Conservation (phyloP, 2,888 invertebrate genomes). For the Sisyra terminalis region DNA sequence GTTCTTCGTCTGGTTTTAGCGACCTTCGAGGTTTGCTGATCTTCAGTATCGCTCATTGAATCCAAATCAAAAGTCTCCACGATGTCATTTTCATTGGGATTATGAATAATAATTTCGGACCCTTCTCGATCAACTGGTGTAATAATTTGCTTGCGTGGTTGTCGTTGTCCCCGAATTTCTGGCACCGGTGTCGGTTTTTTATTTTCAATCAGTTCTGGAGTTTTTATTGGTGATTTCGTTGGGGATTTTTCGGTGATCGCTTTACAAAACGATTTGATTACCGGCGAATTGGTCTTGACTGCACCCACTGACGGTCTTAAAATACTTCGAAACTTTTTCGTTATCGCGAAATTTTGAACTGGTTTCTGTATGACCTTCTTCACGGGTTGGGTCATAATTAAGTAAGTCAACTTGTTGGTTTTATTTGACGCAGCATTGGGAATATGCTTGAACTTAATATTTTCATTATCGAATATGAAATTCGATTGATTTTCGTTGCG, state of each 20-base stretch:
- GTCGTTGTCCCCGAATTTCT: constrained; percentile 11
- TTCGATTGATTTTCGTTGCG: too few relatives aligned
- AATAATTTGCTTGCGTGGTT: constrained; percentile 27
- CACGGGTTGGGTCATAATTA: neutral
- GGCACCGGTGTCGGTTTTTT: neutral
- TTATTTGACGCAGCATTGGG: neutral
- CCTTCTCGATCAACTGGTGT: constrained; percentile 21
- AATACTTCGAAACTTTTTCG: constrained; percentile 3
- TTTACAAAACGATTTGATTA: neutral
- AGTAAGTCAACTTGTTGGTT: neutral
- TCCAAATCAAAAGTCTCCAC: constrained; percentile 6
- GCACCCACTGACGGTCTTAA: neutral
- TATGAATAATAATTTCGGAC: constrained; percentile 22
- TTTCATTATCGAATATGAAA: neutral
- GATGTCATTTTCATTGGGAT: constrained; percentile 3
- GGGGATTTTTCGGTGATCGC: neutral
- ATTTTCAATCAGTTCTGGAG: neutral
- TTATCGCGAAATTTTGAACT: neutral
- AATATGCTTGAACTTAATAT: constrained; percentile 1
- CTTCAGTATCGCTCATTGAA: constrained; percentile 2
- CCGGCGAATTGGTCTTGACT: neutral
- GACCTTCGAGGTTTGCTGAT: constrained; percentile 1
- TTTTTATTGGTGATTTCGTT: neutral
- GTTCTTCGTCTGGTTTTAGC: constrained; percentile 1
- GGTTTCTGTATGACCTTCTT: neutral